phyloP scores from a whole-genome alignment of 2,113 vertebrate genomes.

The Serilophus lunatus region DNA sequence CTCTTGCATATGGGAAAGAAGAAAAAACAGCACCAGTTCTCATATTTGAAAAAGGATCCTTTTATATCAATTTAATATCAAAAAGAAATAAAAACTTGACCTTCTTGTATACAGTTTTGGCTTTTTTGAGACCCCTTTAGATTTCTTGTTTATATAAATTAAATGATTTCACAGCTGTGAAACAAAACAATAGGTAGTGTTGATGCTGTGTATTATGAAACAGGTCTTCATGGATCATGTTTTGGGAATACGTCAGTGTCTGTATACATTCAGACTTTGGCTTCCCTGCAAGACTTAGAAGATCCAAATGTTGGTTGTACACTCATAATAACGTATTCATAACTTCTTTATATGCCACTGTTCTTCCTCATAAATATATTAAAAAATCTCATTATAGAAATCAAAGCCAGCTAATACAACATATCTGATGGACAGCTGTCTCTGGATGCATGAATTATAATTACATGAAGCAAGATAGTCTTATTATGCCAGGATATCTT shows the following conservation, averaged over 20 bases:
- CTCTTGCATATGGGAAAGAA: not conserved
- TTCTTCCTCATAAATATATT: slow-evolving; percentile 55
- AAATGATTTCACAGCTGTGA: not conserved
- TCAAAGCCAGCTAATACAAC: slow-evolving; percentile 41
- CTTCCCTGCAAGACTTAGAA: not conserved
- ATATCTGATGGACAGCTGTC: slow-evolving; percentile 54
- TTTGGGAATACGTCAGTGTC: not conserved
- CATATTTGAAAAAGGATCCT: not conserved
- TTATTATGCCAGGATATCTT: slow-evolving; percentile 39
- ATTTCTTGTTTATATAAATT: not conserved
- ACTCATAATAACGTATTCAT: slow-evolving; percentile 47
- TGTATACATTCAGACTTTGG: not conserved
- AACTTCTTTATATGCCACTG: slow-evolving; percentile 24
- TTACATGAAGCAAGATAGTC: slow-evolving; percentile 21
- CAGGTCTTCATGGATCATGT: not conserved
- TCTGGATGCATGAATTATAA: slow-evolving; percentile 44
- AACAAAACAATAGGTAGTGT: not conserved
- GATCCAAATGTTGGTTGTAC: not conserved
- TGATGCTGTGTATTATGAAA: not conserved
- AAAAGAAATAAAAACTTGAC: not conserved
- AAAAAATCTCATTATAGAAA: slow-evolving; percentile 62
- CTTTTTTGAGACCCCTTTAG: not conserved
- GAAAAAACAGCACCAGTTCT: not conserved
- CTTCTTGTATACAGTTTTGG: not conserved
- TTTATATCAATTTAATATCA: not conserved